Percentiles rank a stretch among this genome's conserved stretches.
These are phyloP conservation scores for Siniperca undulata DNA, from an alignment of 2,797 vertebrate species.

Conservation along the genomic window DNA sequence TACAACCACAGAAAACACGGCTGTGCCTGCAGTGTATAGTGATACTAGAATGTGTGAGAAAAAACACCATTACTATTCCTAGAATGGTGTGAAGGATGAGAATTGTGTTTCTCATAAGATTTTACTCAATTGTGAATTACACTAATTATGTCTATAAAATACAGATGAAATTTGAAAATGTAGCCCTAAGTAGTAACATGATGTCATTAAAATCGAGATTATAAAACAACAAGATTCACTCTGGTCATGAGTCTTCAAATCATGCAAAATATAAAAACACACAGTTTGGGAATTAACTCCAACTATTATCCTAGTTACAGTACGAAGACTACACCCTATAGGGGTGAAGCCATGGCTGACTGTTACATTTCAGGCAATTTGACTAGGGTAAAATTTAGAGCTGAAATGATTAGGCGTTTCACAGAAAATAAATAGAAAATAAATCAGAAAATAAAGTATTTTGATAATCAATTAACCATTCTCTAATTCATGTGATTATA, in stretches of 20 bases:
- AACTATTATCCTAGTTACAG: neutral
- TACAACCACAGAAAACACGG: neutral
- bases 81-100: constrained; percentile 7
- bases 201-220: neutral
- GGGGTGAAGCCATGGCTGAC: neutral
- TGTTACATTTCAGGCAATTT: neutral
- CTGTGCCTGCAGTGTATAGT: neutral
- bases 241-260: neutral
- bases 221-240: neutral
- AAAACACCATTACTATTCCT: neutral
- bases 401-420: neutral
- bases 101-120: neutral
- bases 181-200: neutral
- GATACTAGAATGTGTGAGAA: constrained; percentile 11
- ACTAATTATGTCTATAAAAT: constrained; percentile 1
- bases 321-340: neutral
- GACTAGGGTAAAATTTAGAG: neutral
- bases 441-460: neutral
- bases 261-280: neutral
- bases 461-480: neutral
- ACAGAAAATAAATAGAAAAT: neutral
- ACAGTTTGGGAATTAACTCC: neutral
- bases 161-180: neutral
- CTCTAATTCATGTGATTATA: neutral
- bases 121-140: neutral